phyloP scores from a whole-genome alignment of 2,113 vertebrate species.

The Rhegmatorhina hoffmannsi region DNA sequence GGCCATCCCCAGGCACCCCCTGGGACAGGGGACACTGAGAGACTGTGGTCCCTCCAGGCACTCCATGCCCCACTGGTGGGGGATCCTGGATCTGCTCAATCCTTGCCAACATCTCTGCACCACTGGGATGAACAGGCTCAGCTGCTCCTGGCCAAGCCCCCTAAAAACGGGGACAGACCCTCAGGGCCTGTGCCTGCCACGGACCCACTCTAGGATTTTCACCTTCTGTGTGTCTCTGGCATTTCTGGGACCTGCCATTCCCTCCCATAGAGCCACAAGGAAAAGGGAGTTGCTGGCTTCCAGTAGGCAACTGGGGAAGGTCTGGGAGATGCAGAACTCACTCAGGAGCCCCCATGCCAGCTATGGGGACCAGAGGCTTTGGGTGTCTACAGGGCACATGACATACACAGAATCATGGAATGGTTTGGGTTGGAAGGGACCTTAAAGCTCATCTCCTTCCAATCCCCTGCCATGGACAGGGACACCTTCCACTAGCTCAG shows the following conservation, averaged over 20 bases:
- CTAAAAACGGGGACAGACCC: background rate
- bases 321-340: background rate
- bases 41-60: background rate
- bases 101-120: background rate
- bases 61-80: background rate
- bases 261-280: background rate
- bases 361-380: background rate
- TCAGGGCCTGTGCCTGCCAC: rapidly evolving
- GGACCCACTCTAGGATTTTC: background rate
- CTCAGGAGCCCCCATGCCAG: rapidly evolving
- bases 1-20: background rate
- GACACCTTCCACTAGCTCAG: background rate
- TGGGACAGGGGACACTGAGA: background rate
- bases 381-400: background rate
- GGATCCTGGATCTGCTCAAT: background rate
- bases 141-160: background rate
- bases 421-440: background rate
- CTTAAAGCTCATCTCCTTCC: background rate
- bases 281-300: background rate
- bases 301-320: background rate
- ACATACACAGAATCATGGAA: background rate
- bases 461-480: background rate
- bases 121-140: background rate
- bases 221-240: background rate
- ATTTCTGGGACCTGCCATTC: background rate